Percentiles rank a stretch among this genome's conserved stretches.
These are phyloP conservation scores for Zaprionus taronus DNA, from an alignment of 1,140 invertebrate genomes.

Conservation along the genomic window DNA sequence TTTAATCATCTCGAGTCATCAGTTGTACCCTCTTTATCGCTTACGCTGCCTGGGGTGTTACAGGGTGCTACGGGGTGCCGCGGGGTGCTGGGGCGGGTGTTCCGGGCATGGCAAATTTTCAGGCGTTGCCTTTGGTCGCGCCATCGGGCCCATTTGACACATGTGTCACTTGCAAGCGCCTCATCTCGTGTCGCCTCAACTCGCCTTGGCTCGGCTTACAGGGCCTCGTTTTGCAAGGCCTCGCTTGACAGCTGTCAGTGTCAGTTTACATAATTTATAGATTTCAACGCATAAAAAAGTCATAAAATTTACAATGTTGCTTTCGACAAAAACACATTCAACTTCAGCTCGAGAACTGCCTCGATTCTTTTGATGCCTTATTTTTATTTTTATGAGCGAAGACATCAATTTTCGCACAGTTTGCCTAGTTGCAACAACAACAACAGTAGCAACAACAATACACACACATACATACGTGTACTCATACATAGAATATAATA, in stretches of 20 bases:
- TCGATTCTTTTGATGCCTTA: constrained; percentile 65
- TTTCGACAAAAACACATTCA: constrained; percentile 70
- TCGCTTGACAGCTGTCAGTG: constrained; percentile 80
- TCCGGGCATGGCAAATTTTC: constrained; percentile 46
- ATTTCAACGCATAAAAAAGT: constrained; percentile 82
- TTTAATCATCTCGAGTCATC: constrained; percentile 82
- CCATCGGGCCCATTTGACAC: constrained; percentile 78
- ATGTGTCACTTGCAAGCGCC: constrained; percentile 79
- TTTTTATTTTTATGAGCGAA: constrained; percentile 81
- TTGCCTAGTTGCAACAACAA: constrained; percentile 24
- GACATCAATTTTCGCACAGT: constrained; percentile 79
- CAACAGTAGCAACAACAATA: constrained; percentile 35
- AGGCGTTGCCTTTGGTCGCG: constrained; percentile 38
- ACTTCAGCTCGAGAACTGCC: not conserved
- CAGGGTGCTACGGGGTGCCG: not conserved
- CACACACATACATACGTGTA: constrained; percentile 1
- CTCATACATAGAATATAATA: constrained; percentile 20
- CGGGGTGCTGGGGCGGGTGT: not conserved
- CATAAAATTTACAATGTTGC: constrained; percentile 83
- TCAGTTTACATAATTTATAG: constrained; percentile 83
- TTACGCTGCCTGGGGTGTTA: not conserved
- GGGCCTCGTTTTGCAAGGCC: constrained; percentile 31
- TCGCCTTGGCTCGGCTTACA: not conserved
- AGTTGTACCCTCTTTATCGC: constrained; percentile 48
- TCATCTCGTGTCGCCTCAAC: constrained; percentile 30